These are phyloP conservation scores for Sebastes oblongus DNA, from an alignment of 2,797 vertebrate genomes.

Conservation along the genomic window DNA sequence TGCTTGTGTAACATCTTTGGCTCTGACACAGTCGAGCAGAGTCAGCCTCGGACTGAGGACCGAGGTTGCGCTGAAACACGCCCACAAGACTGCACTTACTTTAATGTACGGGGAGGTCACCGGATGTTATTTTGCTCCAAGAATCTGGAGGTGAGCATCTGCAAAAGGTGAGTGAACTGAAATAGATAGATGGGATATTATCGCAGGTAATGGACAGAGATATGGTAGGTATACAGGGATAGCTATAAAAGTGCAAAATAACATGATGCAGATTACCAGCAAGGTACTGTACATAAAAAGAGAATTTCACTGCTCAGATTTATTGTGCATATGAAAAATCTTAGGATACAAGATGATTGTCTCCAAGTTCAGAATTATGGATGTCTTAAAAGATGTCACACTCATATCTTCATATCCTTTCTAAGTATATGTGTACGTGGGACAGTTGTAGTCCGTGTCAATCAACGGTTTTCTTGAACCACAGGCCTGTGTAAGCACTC, in stretches of 20 bases:
- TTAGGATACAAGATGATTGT: not conserved
- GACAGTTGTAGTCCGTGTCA: not conserved
- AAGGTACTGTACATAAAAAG: not conserved
- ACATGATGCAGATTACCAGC: not conserved
- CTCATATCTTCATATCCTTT: not conserved
- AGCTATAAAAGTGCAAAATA: not conserved
- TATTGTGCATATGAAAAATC: conserved; percentile 2
- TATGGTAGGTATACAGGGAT: not conserved
- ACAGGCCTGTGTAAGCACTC: conserved; percentile 45
- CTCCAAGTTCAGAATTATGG: not conserved
- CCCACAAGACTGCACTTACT: conserved; percentile 43
- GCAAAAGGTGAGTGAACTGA: not conserved
- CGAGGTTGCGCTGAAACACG: conserved; percentile 31
- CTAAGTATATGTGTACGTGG: not conserved
- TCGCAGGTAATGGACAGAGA: not conserved
- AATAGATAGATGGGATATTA: not conserved
- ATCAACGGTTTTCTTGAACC: conserved; percentile 19
- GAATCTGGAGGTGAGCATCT: conserved; percentile 12
- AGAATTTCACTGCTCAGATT: not conserved
- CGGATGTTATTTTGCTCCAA: conserved; percentile 14
- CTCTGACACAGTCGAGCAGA: conserved; percentile 51
- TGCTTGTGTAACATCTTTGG: conserved; percentile 66
- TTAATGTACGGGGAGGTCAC: conserved; percentile 39
- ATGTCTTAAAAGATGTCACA: not conserved
- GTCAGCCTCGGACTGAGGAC: conserved; percentile 41